Conservation (phyloP, 1,140 invertebrate species). For the Octopus sinensis region DNA sequence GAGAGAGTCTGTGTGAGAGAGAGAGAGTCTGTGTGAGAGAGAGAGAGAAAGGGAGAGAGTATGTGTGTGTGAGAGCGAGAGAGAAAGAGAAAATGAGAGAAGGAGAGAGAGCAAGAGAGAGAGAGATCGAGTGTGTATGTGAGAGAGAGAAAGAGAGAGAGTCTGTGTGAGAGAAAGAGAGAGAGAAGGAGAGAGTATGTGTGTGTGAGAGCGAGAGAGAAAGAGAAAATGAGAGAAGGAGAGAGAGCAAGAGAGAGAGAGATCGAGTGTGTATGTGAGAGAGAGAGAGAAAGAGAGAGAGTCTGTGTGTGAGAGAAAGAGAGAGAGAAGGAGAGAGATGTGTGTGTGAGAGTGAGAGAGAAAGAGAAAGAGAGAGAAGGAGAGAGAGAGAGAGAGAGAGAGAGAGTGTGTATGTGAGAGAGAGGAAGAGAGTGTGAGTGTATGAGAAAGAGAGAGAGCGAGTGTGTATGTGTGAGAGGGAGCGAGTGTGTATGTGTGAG, state of each 20-base stretch:
- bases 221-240: background rate
- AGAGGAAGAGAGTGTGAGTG: background rate
- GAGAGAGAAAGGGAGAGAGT: background rate
- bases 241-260: background rate
- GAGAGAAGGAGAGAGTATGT: background rate
- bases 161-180: background rate
- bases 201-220: background rate
- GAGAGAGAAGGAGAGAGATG: background rate
- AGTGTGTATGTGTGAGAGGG: background rate
- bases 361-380: background rate
- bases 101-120: background rate
- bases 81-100: background rate
- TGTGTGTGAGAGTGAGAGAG: background rate
- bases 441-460: background rate
- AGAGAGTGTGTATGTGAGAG: background rate
- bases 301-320: background rate
- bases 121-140: background rate
- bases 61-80: background rate
- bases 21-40: background rate
- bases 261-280: background rate
- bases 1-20: background rate
- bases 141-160: background rate
- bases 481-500: background rate
- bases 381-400: background rate
- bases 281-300: background rate